A percentile compares a stretch with the other conserved stretches of the same genome.
Evolutionary conservation across 2,797 vertebrate species (phyloP).

Genomic region (Onychomys torridus): DNA sequence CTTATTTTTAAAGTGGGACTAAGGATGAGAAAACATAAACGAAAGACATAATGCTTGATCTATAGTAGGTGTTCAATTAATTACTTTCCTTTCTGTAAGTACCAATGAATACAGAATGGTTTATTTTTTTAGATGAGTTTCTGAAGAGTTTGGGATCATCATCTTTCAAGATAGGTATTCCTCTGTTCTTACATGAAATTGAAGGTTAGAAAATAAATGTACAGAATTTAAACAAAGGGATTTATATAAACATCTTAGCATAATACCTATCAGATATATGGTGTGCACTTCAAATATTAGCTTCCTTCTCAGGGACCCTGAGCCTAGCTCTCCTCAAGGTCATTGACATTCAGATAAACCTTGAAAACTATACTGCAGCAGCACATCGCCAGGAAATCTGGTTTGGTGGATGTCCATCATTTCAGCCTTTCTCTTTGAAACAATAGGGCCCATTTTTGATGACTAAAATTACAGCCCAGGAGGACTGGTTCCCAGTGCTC

Average conservation of each 20-base stretch:
- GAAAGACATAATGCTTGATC: background rate
- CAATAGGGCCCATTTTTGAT: background rate
- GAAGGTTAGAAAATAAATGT: background rate
- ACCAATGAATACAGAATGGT: background rate
- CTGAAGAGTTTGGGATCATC: background rate
- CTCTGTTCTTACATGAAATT: background rate
- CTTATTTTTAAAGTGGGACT: background rate
- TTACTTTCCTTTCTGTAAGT: background rate
- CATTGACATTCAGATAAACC: background rate
- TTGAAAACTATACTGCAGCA: background rate
- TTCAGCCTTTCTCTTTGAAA: background rate
- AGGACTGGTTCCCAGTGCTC: background rate
- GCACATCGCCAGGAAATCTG: background rate
- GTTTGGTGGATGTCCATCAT: background rate
- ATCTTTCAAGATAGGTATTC: background rate
- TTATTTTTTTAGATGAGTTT: background rate
- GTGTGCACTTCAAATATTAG: background rate
- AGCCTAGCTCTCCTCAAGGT: background rate
- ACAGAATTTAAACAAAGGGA: slow-evolving; percentile 10
- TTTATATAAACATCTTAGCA: background rate
- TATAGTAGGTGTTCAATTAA: background rate
- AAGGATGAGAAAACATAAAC: background rate
- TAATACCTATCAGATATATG: background rate
- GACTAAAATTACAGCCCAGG: background rate
- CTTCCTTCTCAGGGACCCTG: background rate